Base-by-base conservation (phyloP, 2,888 invertebrate species). In the Eupithecia insigniata region DNA sequence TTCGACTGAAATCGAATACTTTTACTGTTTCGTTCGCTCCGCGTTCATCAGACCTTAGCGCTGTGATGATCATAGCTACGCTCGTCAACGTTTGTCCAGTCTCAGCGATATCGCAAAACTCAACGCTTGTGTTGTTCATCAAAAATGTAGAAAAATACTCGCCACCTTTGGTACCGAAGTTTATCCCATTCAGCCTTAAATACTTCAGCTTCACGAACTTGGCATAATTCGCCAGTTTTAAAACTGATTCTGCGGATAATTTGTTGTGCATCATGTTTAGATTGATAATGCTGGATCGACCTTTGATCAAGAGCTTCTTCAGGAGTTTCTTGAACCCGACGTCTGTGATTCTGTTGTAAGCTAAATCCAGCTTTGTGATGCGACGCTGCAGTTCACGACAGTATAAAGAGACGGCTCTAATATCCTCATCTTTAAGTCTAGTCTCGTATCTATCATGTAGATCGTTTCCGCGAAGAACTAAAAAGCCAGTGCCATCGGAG, bases 241-340 rank as follows among this genome's bases (percentile, higher is more conserved):
- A 70, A 18, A 95, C 86, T 0, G 95, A 95, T 39, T 80, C 75
- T 3, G 89, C 88, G 0, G 90, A 89, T 55, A 96, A 83, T 65
- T 95, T 85, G 77, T 96, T 96, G 70, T 95, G 94, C 90, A 95
- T 95, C 0, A 96, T 81, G 82, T 95, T 95, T 28, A 96, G 80
- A 78, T 95, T 92, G 0, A 87, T 80, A 0, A 96, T 74, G 71
- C 94, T 91, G 0, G 95, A 95, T 67, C 92, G 81, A 0, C 88
- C 85, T 83, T 94, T 89, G 0, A 92, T 80, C 1, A 95, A 85
- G 8, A 92, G 84, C 26, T 89, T 87, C 79, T 94, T 91, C 4
- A 92, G 77, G 16, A 95, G 77, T 73, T 89, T 91, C 62, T 83
- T 84, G 30, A 95, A 90, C 0, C 95, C 95, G 22, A 74, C 75